Conservation (phyloP, 1,140 invertebrate species). For the Gonatopus flavifemur region DNA sequence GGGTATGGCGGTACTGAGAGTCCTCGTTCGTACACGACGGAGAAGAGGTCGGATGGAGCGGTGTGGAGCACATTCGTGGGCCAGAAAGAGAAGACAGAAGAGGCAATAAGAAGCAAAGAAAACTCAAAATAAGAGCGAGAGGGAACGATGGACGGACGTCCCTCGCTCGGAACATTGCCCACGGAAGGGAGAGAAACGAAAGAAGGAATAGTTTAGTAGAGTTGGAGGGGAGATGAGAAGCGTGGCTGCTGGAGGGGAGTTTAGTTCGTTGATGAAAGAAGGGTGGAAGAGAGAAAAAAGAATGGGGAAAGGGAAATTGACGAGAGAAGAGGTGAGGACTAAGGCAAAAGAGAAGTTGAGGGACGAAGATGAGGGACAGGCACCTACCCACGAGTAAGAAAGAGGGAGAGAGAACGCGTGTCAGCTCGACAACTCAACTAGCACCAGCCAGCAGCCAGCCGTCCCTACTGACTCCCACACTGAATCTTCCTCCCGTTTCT, state of each 20-base stretch:
- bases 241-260: slow-evolving; percentile 2
- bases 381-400: neutral
- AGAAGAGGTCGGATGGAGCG: slow-evolving; percentile 20
- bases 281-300: slow-evolving; percentile 9
- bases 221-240: neutral
- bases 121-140: slow-evolving; percentile 43
- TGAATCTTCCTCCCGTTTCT: slow-evolving; percentile 2
- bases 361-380: slow-evolving; percentile 4
- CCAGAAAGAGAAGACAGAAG: too few relatives aligned
- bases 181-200: slow-evolving; percentile 18
- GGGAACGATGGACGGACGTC: slow-evolving; percentile 19
- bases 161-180: slow-evolving; percentile 1
- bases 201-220: slow-evolving; percentile 3
- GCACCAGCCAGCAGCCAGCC: slow-evolving; percentile 55
- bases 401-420: slow-evolving; percentile 47
- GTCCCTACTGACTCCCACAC: slow-evolving; percentile 38
- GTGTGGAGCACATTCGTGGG: slow-evolving; percentile 5
- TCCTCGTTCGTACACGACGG: slow-evolving; percentile 32
- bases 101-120: too few relatives aligned
- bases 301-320: slow-evolving; percentile 1
- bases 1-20: slow-evolving; percentile 56
- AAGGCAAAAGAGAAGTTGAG: slow-evolving; percentile 11
- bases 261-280: neutral
- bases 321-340: slow-evolving; percentile 9
- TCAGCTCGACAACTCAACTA: slow-evolving; percentile 61